Conservation (phyloP, 2,797 vertebrate species). For the Sebastes jordani region DNA sequence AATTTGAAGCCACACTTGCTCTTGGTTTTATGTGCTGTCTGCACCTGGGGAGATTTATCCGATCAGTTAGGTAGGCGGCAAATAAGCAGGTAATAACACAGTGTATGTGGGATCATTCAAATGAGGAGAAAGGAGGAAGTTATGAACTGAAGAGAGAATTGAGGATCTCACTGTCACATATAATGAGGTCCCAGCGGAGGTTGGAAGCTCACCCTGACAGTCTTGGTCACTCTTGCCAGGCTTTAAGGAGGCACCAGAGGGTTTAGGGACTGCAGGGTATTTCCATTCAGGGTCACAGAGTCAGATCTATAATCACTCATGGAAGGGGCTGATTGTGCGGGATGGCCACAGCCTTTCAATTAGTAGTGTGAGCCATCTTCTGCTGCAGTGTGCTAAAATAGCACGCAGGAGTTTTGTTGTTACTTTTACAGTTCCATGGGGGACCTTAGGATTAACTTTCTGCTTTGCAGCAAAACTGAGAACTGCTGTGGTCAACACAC, state of each 20-base stretch:
- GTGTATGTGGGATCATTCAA: conserved; percentile 39
- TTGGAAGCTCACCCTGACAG: conserved; percentile 45
- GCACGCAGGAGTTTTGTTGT: conserved; percentile 27
- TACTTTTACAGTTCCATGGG: conserved; percentile 36
- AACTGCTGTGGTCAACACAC: conserved; percentile 62
- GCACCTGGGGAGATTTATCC: not conserved
- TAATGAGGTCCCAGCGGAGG: conserved; percentile 66
- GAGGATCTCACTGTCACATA: conserved; percentile 45
- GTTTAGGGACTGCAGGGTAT: conserved; percentile 19
- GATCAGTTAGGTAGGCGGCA: conserved; percentile 14
- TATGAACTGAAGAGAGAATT: conserved; percentile 13
- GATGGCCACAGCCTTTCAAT: conserved; percentile 43
- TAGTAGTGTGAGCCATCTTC: conserved; percentile 23
- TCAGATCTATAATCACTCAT: conserved; percentile 52
- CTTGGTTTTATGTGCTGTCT: conserved; percentile 8
- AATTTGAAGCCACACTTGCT: conserved; percentile 19
- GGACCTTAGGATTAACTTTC: conserved; percentile 39
- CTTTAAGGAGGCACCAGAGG: conserved; percentile 44
- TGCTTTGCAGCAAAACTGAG: conserved; percentile 53
- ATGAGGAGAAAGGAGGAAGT: conserved; percentile 29
- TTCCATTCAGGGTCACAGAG: conserved; percentile 45
- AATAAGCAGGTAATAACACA: conserved; percentile 12
- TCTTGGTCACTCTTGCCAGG: conserved; percentile 27
- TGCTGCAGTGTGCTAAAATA: conserved; percentile 43
- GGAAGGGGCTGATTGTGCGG: conserved; percentile 34